phyloP scores from a whole-genome alignment of 2,113 vertebrate species.

The Castor canadensis region DNA sequence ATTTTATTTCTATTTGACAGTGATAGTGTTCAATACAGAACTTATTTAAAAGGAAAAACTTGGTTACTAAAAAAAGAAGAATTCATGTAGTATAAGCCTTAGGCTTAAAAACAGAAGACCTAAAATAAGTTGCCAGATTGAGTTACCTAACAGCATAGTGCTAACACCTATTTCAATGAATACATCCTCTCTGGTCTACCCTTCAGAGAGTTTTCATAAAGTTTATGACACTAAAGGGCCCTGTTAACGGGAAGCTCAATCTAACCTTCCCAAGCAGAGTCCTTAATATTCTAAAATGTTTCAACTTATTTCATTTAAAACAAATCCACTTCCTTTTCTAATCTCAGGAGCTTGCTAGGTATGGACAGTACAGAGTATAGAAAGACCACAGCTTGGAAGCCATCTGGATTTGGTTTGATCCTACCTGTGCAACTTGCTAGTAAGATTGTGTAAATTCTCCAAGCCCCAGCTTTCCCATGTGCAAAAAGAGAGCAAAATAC shows the following conservation, averaged over 20 bases:
- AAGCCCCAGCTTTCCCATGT: background rate
- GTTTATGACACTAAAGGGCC: background rate
- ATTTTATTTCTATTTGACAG: slow-evolving; percentile 5
- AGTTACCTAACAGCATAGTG: background rate
- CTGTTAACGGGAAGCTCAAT: background rate
- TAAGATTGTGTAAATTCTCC: background rate
- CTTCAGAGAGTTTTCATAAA: background rate
- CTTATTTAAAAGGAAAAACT: background rate
- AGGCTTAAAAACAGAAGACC: background rate
- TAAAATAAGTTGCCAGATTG: background rate
- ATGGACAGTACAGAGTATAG: background rate
- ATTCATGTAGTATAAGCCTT: background rate
- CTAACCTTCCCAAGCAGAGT: background rate
- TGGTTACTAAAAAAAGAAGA: background rate
- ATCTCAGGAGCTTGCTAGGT: background rate
- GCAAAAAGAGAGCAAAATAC: slow-evolving; percentile 4
- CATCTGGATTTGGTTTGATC: background rate
- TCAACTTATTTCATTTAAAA: background rate
- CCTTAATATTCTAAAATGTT: background rate
- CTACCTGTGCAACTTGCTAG: background rate
- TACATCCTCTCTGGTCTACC: background rate
- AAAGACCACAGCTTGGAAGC: background rate
- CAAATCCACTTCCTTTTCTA: background rate
- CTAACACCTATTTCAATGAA: background rate
- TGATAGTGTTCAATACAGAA: background rate